Evolutionary conservation across 2,113 vertebrate species (phyloP), one percentile per base, ranked within the genome.

Genomic region (Fregetta grallaria): DNA sequence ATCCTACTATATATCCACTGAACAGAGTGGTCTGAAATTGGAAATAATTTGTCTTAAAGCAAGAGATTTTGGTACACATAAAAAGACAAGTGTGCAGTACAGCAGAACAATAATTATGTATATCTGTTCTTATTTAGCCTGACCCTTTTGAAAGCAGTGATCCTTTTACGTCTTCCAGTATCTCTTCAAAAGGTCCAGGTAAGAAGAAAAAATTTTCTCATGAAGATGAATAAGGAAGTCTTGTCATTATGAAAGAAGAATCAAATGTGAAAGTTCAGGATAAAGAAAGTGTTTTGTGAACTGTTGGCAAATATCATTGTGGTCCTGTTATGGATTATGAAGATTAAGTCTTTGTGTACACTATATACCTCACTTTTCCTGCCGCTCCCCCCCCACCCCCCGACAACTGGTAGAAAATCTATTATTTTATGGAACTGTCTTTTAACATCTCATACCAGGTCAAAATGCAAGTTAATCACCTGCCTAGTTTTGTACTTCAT

Each of bases 161-260:
- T 86, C 99, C 99, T 23, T 99, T 99, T 70, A 98, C 98, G 3
- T 98, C 99, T 75, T 98, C 98, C 95, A 98, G 98, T 72, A 91
- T 98, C 27, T 98, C 99, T 92, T 98, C 98, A 18, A 99, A 99
- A 99, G 99, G 98, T 92, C 94, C 98, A 98, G 99, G 99, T 99
- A 98, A 98, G 98, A 58, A n/a, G 8, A 38, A 72, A 65, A n/a
- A 26, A 21, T 27, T 77, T 66, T 70, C 72, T 59, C 15, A 4
- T 87, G 18, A 68, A 47, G 26, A 30, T 75, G 27, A 50, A 4
- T 67, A 71, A 74, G 58, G n/a, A 87, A 11, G 1, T 62, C 9
- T 34, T 34, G 61, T 86, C 75, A 80, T 80, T 59, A 36, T 53
- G 68, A 74, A 71, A 62, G 36, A 65, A 29, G 26, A 65, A 42